Evolutionary conservation across 2,797 vertebrate species (phyloP).

Genomic region (Gymnoscopelus braueri): DNA sequence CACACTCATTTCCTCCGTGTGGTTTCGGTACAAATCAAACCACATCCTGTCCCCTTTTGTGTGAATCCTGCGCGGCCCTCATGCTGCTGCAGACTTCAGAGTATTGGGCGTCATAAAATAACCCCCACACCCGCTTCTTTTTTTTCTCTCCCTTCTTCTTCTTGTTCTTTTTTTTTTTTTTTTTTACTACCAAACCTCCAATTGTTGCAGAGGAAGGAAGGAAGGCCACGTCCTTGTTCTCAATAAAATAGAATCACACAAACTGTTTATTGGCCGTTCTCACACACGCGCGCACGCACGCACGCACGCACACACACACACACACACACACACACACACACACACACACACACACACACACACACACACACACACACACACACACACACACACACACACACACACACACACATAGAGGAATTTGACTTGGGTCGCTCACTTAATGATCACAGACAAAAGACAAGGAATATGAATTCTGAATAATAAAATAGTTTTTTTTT

Average conservation of each 20-base stretch:
- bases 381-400: too few relatives aligned
- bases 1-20: slow-evolving; percentile 90
- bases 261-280: too few relatives aligned
- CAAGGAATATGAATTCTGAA: too few relatives aligned
- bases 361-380: too few relatives aligned
- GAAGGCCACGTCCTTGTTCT: slow-evolving; percentile 69
- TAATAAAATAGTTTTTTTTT: too few relatives aligned
- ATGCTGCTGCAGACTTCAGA: slow-evolving; percentile 80
- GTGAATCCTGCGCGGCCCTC: slow-evolving; percentile 86
- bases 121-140: neutral
- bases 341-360: too few relatives aligned
- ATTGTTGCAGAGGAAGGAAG: slow-evolving; percentile 69
- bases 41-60: slow-evolving; percentile 93
- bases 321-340: too few relatives aligned
- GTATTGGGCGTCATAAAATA: slow-evolving; percentile 64
- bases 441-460: too few relatives aligned
- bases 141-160: neutral
- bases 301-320: too few relatives aligned
- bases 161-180: slow-evolving; percentile 27
- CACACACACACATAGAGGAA: too few relatives aligned
- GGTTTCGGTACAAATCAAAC: slow-evolving; percentile 96
- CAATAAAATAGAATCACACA: slow-evolving; percentile 57
- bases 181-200: slow-evolving; percentile 62
- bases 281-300: too few relatives aligned
- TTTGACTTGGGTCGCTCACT: too few relatives aligned